Base-by-base conservation (phyloP, 2,888 invertebrate genomes). In the Laspeyria flexula region DNA sequence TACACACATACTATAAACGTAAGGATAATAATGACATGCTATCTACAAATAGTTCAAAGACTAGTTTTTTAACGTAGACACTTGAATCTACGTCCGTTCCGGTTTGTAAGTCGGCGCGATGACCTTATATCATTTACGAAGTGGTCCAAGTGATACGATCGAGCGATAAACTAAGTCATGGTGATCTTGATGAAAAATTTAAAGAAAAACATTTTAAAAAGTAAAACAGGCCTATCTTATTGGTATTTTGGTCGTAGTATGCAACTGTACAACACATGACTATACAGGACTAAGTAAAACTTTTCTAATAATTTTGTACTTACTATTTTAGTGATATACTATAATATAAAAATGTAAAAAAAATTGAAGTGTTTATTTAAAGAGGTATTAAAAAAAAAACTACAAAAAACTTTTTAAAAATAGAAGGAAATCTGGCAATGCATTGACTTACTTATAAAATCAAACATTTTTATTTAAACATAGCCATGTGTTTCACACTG, bases 101-200 rank as follows among this genome's bases (percentile, higher is more conserved):
- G 90, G 92, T 90, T 90, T 85, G 88, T 85, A 81, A 68, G 88
- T 85, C 78, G 77, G 91, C 87, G 80, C 92, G 85, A 90, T 90
- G 91, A 91, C 90, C 91, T 85, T 88, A 85, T 81, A 86, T 87
- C 82, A 83, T 86, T 86, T 81, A 84, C 75, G 68, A 71, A 62
- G 49, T 70, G 81, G 79, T 53, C 27, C 65, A 81, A 82, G 65
- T 54, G 59, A 59, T 47, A 42, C 68, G 85, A 81, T 76, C 31
- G 1, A 65, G 82, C 74, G 79, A 49, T 62, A 16, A 29, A 25
- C n/a, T 25, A 25, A 25, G 3, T 18, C 25, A 25, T 7, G 21
- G 25, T 7, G 4, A 6, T 6, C 7, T 1, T 7, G 7, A 6
- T 3, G 25, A 7, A 25, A 25, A 25, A 25, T 25, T 25, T 7